These are phyloP conservation scores for Syngnathus floridae DNA, from an alignment of 2,113 vertebrate genomes.

Conservation along the genomic window DNA sequence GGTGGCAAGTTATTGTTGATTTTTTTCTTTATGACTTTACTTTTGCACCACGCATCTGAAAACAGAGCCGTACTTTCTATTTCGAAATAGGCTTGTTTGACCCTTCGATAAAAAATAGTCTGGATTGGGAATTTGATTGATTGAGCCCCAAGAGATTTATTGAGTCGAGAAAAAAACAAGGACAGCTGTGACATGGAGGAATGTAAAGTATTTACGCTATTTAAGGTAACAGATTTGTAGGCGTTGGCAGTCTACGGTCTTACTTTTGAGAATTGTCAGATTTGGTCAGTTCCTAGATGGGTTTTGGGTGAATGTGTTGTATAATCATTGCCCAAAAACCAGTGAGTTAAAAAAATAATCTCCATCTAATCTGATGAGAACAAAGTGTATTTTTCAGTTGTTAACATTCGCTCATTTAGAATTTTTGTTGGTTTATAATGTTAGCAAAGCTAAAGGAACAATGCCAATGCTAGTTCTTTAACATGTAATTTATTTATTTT, in stretches of 20 bases:
- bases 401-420: too few relatives aligned
- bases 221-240: neutral
- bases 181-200: neutral
- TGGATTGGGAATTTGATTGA: too few relatives aligned
- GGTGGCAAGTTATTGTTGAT: too few relatives aligned
- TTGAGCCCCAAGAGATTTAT: neutral
- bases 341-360: too few relatives aligned
- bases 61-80: neutral
- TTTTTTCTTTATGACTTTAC: too few relatives aligned
- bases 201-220: neutral
- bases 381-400: too few relatives aligned
- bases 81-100: neutral
- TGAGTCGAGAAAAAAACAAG: neutral
- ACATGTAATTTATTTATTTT: neutral
- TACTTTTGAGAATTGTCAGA: too few relatives aligned
- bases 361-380: too few relatives aligned
- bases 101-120: too few relatives aligned
- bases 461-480: neutral
- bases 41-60: neutral
- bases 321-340: neutral
- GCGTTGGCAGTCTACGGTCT: too few relatives aligned
- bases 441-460: neutral
- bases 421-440: neutral
- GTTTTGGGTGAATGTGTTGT: neutral
- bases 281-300: too few relatives aligned